Percentiles rank a stretch among this genome's conserved stretches.
These are phyloP conservation scores for Corythornis madagascariensis DNA, from an alignment of 2,113 vertebrate species.

Conservation along the genomic window DNA sequence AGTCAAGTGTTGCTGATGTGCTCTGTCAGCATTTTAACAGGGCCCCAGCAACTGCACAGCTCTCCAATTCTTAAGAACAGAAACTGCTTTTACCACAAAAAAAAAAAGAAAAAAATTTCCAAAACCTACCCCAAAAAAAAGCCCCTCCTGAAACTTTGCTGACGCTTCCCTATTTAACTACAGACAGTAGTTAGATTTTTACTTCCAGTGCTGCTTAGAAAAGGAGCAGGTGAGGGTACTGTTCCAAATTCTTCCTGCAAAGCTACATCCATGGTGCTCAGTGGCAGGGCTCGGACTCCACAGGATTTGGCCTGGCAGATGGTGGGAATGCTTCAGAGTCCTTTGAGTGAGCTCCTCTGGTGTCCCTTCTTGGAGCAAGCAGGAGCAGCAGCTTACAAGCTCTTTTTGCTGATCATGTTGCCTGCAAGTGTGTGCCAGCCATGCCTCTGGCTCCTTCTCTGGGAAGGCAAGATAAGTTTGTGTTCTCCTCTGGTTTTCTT, in stretches of 20 bases:
- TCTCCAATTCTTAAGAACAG: not conserved
- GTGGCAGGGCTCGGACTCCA: accelerated
- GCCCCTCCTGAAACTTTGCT: not conserved
- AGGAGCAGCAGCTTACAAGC: not conserved
- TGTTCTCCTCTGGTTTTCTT: not conserved
- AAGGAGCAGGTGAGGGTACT: not conserved
- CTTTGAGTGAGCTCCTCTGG: not conserved
- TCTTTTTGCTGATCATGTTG: not conserved
- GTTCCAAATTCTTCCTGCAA: not conserved
- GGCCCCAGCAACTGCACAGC: not conserved
- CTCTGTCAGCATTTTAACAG: not conserved
- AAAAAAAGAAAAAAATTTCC: not conserved
- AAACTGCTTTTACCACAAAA: not conserved
- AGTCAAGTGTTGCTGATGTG: not conserved
- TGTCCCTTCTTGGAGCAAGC: not conserved
- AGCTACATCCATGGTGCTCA: not conserved
- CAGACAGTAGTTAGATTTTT: not conserved
- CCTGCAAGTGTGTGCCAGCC: not conserved
- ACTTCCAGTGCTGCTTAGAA: not conserved
- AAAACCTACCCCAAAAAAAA: not conserved
- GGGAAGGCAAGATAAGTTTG: not conserved
- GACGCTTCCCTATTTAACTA: not conserved
- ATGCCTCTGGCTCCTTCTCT: not conserved
- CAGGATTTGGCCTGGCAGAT: not conserved
- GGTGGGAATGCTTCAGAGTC: not conserved